phyloP scores from a whole-genome alignment of 2,888 invertebrate genomes.

The Drosophila pseudotalamancana region DNA sequence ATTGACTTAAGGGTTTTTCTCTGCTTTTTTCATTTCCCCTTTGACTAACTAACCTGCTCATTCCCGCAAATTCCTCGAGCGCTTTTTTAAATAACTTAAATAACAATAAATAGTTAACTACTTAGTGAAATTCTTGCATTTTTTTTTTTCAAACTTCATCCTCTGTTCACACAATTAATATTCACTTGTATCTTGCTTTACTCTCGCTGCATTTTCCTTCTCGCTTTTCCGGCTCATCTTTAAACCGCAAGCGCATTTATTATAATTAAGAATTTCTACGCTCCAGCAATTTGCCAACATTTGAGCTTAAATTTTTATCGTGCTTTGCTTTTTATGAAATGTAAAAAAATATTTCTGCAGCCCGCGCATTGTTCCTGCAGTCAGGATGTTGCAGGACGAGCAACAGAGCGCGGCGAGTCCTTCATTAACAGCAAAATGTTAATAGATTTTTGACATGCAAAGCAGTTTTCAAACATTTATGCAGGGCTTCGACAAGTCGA shows the following conservation, averaged over 20 bases:
- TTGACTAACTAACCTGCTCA: not conserved
- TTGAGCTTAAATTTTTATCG: conserved; percentile 50
- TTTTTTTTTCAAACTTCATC: not conserved
- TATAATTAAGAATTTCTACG: conserved; percentile 63
- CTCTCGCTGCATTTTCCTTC: not conserved
- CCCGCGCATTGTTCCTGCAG: conserved; percentile 28
- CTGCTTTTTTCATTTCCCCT: not conserved
- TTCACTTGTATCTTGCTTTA: conserved; percentile 17
- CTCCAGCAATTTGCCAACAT: conserved; percentile 62
- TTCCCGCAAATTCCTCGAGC: not conserved
- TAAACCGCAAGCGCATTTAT: conserved; percentile 37
- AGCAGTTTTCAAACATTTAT: conserved; percentile 4
- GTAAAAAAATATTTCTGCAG: conserved; percentile 47
- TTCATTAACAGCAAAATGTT: conserved; percentile 72
- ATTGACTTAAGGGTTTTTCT: conserved; percentile 1
- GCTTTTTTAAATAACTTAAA: conserved; percentile 3
- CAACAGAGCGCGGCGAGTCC: conserved; percentile 8
- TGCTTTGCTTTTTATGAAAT: conserved; percentile 45
- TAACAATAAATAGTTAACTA: conserved; percentile 27
- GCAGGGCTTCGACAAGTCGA: not conserved
- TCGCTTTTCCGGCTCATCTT: conserved; percentile 6
- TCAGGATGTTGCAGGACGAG: not conserved
- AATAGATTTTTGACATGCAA: conserved; percentile 65
- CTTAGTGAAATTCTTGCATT: not conserved
- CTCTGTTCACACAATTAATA: conserved; percentile 15